phyloP scores from a whole-genome alignment of 2,113 vertebrate genomes.

The Oryzias curvinotus region DNA sequence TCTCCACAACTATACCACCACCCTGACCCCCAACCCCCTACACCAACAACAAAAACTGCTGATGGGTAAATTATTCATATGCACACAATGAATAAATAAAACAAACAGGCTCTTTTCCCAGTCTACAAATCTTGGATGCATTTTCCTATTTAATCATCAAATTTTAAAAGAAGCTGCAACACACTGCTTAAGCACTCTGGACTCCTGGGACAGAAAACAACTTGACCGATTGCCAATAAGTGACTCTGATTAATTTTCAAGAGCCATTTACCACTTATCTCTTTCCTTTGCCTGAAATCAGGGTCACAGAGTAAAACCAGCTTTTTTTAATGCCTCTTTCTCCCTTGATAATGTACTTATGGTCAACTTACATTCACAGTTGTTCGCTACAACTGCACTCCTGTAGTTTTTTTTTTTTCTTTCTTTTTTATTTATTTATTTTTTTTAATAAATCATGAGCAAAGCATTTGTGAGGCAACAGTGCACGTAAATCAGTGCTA shows the following conservation, averaged over 20 bases:
- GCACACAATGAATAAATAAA: conserved; percentile 76
- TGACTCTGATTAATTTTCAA: conserved; percentile 53
- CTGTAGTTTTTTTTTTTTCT: conserved; percentile 12
- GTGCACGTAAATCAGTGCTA: conserved; percentile 71
- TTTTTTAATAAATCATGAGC: conserved; percentile 13
- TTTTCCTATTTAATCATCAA: conserved; percentile 75
- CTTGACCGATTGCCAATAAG: conserved; percentile 69
- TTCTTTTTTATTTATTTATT: too few relatives aligned
- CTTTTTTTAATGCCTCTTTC: conserved; percentile 1
- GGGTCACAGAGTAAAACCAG: conserved; percentile 27
- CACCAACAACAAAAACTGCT: conserved; percentile 62
- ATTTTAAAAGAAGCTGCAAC: conserved; percentile 75
- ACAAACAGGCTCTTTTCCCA: conserved; percentile 62
- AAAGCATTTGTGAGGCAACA: conserved; percentile 76
- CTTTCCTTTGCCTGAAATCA: conserved; percentile 51
- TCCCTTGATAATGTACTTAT: conserved; percentile 45
- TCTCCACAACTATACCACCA: conserved; percentile 6
- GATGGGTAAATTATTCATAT: conserved; percentile 77
- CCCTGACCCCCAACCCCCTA: conserved; percentile 25
- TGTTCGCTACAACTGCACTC: too few relatives aligned
- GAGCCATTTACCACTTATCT: conserved; percentile 53
- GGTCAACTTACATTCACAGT: too few relatives aligned
- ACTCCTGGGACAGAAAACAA: conserved; percentile 57
- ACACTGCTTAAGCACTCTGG: conserved; percentile 63
- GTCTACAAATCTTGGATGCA: conserved; percentile 71